These are phyloP conservation scores for Drosophila nannoptera DNA, from an alignment of 1,140 invertebrate species.

Conservation along the genomic window DNA sequence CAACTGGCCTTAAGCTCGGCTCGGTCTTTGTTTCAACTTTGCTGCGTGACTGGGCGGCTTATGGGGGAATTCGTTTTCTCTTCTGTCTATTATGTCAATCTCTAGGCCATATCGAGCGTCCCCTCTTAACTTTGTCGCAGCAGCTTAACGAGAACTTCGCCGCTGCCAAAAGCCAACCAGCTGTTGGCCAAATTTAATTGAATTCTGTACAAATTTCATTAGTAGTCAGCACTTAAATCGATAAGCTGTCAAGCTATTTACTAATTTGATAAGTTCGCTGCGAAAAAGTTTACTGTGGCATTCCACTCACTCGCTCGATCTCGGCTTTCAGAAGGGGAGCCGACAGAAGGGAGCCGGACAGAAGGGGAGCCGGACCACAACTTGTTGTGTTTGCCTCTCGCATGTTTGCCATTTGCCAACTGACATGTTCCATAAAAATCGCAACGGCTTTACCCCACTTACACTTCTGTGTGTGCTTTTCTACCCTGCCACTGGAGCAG, in stretches of 20 bases:
- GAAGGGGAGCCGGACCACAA: too few species aligned
- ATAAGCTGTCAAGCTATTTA: conserved; percentile 48
- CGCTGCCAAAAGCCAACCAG: conserved; percentile 5
- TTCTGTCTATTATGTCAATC: conserved; percentile 47
- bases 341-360: too few species aligned
- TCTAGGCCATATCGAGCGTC: conserved; percentile 15
- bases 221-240: conserved; percentile 52
- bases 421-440: conserved; percentile 57
- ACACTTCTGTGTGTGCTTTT: background rate
- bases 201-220: conserved; percentile 70
- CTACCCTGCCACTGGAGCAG: conserved; percentile 18
- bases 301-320: conserved; percentile 14
- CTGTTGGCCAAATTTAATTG: conserved; percentile 68
- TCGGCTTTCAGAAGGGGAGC: background rate
- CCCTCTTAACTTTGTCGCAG: conserved; percentile 19
- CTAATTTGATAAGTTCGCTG: conserved; percentile 68
- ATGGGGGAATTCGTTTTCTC: conserved; percentile 30
- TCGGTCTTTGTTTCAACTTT: conserved; percentile 1
- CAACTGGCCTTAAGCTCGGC: conserved; percentile 31
- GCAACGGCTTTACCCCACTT: conserved; percentile 44
- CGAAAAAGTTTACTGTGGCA: conserved; percentile 25
- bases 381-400: conserved; percentile 48
- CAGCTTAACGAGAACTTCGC: conserved; percentile 18
- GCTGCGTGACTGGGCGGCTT: conserved; percentile 41
- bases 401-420: conserved; percentile 36